phyloP scores from a whole-genome alignment of 2,888 invertebrate genomes.

The Zelleria hepariella region DNA sequence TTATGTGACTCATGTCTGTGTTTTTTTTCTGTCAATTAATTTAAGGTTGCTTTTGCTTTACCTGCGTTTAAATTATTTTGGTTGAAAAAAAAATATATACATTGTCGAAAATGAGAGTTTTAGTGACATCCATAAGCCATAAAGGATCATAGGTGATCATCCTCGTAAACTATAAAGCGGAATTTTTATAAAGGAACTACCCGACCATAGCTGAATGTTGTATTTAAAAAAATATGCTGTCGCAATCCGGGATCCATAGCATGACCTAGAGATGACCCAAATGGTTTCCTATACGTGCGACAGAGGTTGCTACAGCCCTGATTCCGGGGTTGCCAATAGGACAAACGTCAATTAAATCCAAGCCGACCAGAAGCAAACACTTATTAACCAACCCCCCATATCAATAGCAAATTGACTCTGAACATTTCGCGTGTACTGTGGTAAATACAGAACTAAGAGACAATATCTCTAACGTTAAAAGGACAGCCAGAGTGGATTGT shows the following conservation, averaged over 20 bases:
- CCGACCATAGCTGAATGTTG: too few relatives aligned
- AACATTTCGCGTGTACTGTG: conserved; percentile 25
- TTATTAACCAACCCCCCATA: neutral
- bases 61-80: too few relatives aligned
- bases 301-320: neutral
- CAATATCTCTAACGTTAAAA: conserved; percentile 70
- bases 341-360: neutral
- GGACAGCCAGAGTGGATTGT: conserved; percentile 44
- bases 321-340: neutral
- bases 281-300: neutral
- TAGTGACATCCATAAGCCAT: too few relatives aligned
- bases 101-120: too few relatives aligned
- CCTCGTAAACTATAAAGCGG: too few relatives aligned
- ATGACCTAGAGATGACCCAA: too few relatives aligned
- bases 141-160: too few relatives aligned
- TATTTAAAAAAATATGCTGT: too few relatives aligned
- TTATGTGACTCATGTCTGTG: neutral
- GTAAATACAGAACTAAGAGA: conserved; percentile 70
- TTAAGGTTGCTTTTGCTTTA: too few relatives aligned
- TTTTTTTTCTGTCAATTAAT: neutral
- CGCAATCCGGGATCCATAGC: too few relatives aligned
- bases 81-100: too few relatives aligned
- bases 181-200: too few relatives aligned
- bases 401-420: neutral
- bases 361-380: neutral